Conservation (phyloP, 2,113 vertebrate species). For the Nothocercus julius region DNA sequence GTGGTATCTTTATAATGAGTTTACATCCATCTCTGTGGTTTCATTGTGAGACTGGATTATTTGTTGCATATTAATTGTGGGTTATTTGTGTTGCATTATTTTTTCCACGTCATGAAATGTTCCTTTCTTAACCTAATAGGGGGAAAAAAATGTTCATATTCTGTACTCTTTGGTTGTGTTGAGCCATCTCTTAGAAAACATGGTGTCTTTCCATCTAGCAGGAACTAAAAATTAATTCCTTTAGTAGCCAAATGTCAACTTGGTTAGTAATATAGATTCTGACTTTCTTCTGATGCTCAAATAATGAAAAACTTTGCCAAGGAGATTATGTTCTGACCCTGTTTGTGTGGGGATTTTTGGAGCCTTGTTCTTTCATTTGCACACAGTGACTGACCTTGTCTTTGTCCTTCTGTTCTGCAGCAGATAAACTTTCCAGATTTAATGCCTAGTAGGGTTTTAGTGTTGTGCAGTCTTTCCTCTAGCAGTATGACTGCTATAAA, state of each 20-base stretch:
- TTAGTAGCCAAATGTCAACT: conserved; percentile 34
- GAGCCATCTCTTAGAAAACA: neutral
- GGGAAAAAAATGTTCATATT: neutral
- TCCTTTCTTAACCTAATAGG: neutral
- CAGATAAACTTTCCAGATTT: conserved; percentile 25
- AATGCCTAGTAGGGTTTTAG: conserved; percentile 23
- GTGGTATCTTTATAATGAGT: neutral
- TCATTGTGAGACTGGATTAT: neutral
- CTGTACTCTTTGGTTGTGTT: neutral
- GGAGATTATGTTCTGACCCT: conserved; percentile 41
- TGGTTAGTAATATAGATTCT: conserved; percentile 21
- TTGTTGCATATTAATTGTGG: too few relatives aligned
- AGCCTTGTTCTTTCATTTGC: conserved; percentile 8
- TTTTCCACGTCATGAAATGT: neutral
- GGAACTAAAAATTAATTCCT: neutral
- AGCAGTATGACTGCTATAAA: neutral
- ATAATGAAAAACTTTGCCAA: conserved; percentile 41
- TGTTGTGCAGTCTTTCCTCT: neutral
- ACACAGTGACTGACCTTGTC: conserved; percentile 2
- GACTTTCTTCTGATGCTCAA: conserved; percentile 32
- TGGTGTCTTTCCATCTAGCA: neutral
- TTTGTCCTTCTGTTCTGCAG: conserved; percentile 44
- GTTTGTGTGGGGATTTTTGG: conserved; percentile 43
- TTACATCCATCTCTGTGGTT: neutral
- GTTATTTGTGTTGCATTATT: neutral